Percentiles rank a stretch among this genome's conserved stretches.
Conservation (phyloP, 2,797 vertebrate species). For the Clarias pachynema region DNA sequence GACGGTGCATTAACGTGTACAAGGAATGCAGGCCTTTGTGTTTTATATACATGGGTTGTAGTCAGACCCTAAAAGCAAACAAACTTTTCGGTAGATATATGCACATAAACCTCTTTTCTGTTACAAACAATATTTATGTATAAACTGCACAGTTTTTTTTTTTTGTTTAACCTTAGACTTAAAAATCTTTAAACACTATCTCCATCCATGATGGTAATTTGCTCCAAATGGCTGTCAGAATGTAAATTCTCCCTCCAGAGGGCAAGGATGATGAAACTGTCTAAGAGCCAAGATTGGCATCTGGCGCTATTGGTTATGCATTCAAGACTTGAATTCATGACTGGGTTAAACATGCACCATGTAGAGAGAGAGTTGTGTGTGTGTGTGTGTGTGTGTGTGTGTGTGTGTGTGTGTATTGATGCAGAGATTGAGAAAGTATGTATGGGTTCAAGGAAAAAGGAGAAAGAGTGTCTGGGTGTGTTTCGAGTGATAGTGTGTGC, state of each 20-base stretch:
- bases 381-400: background rate
- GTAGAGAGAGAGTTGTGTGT: background rate
- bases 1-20: slow-evolving; percentile 56
- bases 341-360: slow-evolving; percentile 20
- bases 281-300: slow-evolving; percentile 19
- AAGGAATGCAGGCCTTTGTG: slow-evolving; percentile 48
- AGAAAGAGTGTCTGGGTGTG: slow-evolving; percentile 32
- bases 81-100: slow-evolving; percentile 1
- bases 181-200: too few species aligned
- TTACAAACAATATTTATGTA: background rate
- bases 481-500: slow-evolving; percentile 14
- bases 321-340: slow-evolving; percentile 17
- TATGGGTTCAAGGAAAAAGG: slow-evolving; percentile 15
- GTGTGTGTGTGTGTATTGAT: background rate
- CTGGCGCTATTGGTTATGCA: slow-evolving; percentile 14
- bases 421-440: slow-evolving; percentile 29
- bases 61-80: slow-evolving; percentile 5
- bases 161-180: too few species aligned
- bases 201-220: background rate
- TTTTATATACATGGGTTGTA: slow-evolving; percentile 36
- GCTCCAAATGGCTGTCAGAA: slow-evolving; percentile 25
- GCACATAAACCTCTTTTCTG: background rate
- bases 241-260: slow-evolving; percentile 19
- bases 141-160: background rate
- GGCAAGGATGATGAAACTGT: slow-evolving; percentile 29